Evolutionary conservation across 2,797 vertebrate genomes (phyloP).

Genomic region (Leuciscus waleckii): DNA sequence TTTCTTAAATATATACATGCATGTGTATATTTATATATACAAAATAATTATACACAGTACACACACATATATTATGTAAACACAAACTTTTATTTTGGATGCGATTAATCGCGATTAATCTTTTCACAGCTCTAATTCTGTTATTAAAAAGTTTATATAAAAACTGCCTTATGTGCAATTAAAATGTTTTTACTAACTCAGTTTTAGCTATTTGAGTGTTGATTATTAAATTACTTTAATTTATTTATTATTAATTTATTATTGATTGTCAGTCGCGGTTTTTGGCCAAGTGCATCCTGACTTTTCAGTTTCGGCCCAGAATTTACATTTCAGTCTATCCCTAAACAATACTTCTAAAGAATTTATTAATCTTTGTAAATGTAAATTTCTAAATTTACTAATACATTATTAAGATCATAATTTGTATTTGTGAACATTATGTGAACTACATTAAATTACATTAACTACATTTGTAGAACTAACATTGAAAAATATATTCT

Average conservation of each 20-base stretch:
- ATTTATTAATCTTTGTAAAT: not conserved
- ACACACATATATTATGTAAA: too few species aligned
- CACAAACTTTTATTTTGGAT: too few species aligned
- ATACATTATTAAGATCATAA: not conserved
- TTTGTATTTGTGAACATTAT: not conserved
- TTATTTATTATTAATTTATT: not conserved
- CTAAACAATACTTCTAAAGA: not conserved
- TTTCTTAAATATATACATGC: too few species aligned
- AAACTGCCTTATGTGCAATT: too few species aligned
- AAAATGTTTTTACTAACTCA: too few species aligned
- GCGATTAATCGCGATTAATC: too few species aligned
- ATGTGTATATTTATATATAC: too few species aligned
- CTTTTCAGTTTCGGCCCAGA: not conserved
- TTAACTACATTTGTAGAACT: not conserved
- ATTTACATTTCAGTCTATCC: not conserved
- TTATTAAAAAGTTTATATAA: too few species aligned
- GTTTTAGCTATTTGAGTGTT: too few species aligned
- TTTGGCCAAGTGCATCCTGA: not conserved
- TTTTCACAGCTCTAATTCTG: too few species aligned
- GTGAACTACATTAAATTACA: not conserved
- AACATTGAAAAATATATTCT: not conserved
- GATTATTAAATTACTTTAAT: not conserved
- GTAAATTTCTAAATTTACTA: not conserved
- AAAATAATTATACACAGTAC: too few species aligned
- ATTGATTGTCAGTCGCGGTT: fast-evolving